Evolutionary conservation across 2,888 invertebrate genomes (phyloP), one percentile per base, ranked within the genome.

Genomic region (Laothoe populi): DNA sequence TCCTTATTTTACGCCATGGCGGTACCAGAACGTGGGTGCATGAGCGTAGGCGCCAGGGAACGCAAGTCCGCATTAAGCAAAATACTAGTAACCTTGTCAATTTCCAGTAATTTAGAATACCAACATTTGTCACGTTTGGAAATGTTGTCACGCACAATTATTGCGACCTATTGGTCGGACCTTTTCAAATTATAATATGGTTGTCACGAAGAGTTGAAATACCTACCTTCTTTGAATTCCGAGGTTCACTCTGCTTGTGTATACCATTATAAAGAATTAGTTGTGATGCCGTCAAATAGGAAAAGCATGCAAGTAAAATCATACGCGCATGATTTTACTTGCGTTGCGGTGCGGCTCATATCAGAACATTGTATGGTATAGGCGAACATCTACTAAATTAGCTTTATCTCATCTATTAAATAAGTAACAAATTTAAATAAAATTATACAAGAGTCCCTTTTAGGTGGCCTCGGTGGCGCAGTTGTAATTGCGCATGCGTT

Each of bases 61-160:
- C 78, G 79, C 80, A 87, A 88, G 84, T 88, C 89, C 88, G 88
- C 89, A 88, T 88, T 87, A 86, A 83, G 74, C 75, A 74, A 71
- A 74, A 70, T 78, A 77, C 73, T 70, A 61, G 67, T 70, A 79
- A 77, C 86, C 87, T 87, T 86, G 82, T 74, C 77, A 70, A 72
- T 73, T 72, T 72, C 65, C 62, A 61, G 72, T 69, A 69, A 78
- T 75, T 79, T 75, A 70, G 73, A 75, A 78, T 71, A 73, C 73
- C 66, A 73, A 67, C 67, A 70, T 74, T 74, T 69, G 71, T 69
- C 73, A 69, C 64, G 19, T 53, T 35, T 19, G 8, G 26, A 31
- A 53, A 53, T 31, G 16, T 48, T 24, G 48, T 53, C 31, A 31
- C 49, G 49, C 49, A 53, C 31, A 53, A 19, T 53, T 31, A 49